phyloP scores from a whole-genome alignment of 30 jellyfish, hydroid and myxozoan genomes.

The Cassiopea andromeda region DNA sequence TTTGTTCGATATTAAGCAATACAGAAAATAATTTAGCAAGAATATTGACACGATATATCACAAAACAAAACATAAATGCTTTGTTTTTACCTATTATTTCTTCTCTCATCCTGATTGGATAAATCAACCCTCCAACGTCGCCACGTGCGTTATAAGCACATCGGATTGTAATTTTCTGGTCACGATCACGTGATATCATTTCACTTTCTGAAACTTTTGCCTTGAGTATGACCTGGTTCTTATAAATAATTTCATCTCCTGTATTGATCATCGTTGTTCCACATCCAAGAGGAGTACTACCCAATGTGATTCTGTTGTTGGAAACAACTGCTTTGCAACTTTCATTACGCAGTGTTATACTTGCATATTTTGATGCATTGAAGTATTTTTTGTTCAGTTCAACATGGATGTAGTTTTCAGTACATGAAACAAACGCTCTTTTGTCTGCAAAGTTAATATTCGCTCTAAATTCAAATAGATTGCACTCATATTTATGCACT shows the following conservation, averaged over 20 bases:
- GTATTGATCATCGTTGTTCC: conserved; percentile 19
- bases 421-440: conserved; percentile 33
- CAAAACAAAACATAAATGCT: too few relatives aligned
- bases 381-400: conserved; percentile 16
- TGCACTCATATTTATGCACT: neutral
- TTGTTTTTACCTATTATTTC: too few relatives aligned
- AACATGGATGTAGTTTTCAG: conserved; percentile 23
- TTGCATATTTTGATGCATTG: conserved; percentile 19
- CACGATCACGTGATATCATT: conserved; percentile 28
- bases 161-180: neutral
- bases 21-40: too few relatives aligned
- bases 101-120: conserved; percentile 1
- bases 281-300: conserved; percentile 5
- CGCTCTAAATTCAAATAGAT: neutral
- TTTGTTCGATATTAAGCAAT: too few relatives aligned
- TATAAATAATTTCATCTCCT: conserved; percentile 9
- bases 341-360: conserved; percentile 12
- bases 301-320: conserved; percentile 5
- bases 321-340: conserved; percentile 10
- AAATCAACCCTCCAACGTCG: conserved; percentile 9
- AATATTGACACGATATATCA: too few relatives aligned
- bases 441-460: neutral
- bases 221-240: conserved; percentile 18
- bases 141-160: conserved; percentile 13
- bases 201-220: conserved; percentile 4